Conservation (phyloP, 2,113 vertebrate species). For the Barbus barbus region DNA sequence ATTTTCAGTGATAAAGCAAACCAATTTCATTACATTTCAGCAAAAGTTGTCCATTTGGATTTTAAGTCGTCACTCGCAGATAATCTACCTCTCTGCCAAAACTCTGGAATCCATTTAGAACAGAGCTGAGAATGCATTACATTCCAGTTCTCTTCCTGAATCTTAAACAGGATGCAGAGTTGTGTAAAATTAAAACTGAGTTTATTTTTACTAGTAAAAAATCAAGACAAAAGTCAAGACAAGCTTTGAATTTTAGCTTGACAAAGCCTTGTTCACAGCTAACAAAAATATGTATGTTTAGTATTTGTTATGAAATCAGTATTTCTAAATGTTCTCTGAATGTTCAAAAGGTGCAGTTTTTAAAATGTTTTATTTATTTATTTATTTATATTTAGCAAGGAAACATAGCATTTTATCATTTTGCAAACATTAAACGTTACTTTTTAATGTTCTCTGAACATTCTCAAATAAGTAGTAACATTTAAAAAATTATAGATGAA, state of each 20-base stretch:
- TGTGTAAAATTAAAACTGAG: background rate
- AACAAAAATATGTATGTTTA: no score
- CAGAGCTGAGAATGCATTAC: background rate
- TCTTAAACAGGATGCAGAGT: background rate
- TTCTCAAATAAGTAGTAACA: no score
- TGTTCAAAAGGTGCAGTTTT: no score
- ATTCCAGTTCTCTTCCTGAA: background rate
- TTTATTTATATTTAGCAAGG: no score
- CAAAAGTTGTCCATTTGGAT: background rate
- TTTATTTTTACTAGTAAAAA: no score
- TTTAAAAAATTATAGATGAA: no score
- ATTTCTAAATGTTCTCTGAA: no score
- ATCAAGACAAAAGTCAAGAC: background rate
- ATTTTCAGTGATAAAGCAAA: background rate
- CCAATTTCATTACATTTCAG: background rate
- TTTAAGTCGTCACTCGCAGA: background rate
- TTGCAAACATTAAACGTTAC: no score
- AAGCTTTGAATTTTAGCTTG: background rate
- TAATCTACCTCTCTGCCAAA: background rate
- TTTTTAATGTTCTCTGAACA: no score
- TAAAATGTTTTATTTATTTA: no score
- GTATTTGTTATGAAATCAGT: no score
- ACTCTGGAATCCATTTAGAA: background rate
- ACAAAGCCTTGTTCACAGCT: background rate
- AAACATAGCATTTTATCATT: no score